Percentiles rank a stretch among this genome's conserved stretches.
phyloP scores from a whole-genome alignment of 2,797 vertebrate species.

The Bradypus variegatus region DNA sequence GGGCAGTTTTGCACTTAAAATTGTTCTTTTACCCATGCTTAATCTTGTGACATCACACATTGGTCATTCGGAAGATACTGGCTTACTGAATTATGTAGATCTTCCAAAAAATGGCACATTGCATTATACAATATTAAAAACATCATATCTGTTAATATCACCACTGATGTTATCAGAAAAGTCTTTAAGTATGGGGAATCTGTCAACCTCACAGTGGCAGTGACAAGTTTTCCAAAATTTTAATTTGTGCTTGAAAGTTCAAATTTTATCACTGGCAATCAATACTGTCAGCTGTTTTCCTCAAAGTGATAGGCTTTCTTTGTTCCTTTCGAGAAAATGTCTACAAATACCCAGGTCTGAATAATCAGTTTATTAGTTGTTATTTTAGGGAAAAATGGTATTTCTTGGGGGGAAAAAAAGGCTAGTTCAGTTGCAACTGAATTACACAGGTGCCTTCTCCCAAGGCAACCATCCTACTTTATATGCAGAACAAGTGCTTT shows the following conservation, averaged over 20 bases:
- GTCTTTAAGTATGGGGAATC: neutral
- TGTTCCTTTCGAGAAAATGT: neutral
- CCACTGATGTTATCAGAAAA: neutral
- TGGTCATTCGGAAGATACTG: neutral
- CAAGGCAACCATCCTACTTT: neutral
- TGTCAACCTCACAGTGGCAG: neutral
- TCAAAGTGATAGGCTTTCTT: neutral
- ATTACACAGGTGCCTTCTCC: neutral
- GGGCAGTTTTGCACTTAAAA: neutral
- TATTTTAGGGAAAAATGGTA: neutral
- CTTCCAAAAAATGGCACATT: neutral
- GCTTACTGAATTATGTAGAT: neutral
- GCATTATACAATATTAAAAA: neutral
- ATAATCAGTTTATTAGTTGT: neutral
- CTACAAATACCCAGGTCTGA: neutral
- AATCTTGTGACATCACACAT: neutral
- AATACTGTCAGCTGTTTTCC: neutral
- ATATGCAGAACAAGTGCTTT: fast-evolving
- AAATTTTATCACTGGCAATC: neutral
- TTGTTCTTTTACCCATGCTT: fast-evolving
- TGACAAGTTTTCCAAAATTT: neutral
- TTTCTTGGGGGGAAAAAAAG: neutral
- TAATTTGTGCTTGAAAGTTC: neutral
- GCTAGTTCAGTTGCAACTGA: neutral
- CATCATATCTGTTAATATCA: neutral